phyloP scores from a whole-genome alignment of 2,888 invertebrate species.

The Cephus spinipes region DNA sequence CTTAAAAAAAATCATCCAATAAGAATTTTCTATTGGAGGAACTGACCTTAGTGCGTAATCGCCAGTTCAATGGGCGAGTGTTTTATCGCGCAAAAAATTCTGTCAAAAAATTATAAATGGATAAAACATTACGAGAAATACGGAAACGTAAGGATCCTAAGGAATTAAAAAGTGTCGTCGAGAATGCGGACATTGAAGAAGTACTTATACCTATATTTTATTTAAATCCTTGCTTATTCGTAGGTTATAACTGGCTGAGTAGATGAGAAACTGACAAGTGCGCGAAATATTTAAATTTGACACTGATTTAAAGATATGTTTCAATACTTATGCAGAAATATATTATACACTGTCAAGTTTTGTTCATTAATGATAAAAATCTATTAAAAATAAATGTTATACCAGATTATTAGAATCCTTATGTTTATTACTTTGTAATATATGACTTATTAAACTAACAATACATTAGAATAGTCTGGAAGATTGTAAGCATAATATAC shows the following conservation, averaged over 20 bases:
- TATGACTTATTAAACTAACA: neutral
- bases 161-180: slow-evolving; percentile 36
- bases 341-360: neutral
- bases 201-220: slow-evolving; percentile 19
- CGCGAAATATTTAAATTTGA: neutral
- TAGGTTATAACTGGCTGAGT: neutral
- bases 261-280: neutral
- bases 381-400: neutral
- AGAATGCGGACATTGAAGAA: slow-evolving; percentile 24
- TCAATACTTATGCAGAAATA: neutral
- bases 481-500: neutral
- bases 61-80: neutral
- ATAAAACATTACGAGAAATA: slow-evolving; percentile 24
- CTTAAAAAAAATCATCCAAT: no score
- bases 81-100: neutral
- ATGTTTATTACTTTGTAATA: slow-evolving; percentile 5
- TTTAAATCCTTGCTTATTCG: neutral
- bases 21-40: no score
- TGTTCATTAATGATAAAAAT: slow-evolving; percentile 1
- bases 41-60: neutral
- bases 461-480: neutral
- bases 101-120: slow-evolving; percentile 13
- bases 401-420: slow-evolving; percentile 8
- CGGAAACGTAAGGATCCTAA: slow-evolving; percentile 30
- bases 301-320: neutral